These are phyloP conservation scores for Hippopotamus amphibius DNA, from an alignment of 2,113 vertebrate species.

Conservation along the genomic window DNA sequence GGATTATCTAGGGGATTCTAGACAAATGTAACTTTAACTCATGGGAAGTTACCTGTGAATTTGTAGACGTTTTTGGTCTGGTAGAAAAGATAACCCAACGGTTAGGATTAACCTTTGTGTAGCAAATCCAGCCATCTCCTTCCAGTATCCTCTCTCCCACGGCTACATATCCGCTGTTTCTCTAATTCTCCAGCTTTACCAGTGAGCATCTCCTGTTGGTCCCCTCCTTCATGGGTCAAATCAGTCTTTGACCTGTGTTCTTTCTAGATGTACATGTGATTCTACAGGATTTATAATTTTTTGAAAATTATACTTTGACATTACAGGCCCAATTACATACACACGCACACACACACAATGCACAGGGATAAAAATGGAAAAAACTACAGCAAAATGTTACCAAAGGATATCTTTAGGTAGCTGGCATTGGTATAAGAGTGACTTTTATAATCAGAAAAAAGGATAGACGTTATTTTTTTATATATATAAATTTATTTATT, in stretches of 20 bases:
- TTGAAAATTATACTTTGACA: neutral
- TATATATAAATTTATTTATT: no score
- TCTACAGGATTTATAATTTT: slow-evolving; percentile 14
- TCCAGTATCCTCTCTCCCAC: neutral
- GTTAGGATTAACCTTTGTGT: neutral
- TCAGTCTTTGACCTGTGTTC: neutral
- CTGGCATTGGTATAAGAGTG: neutral
- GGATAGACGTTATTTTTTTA: neutral
- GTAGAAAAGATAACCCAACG: neutral
- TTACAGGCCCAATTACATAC: neutral
- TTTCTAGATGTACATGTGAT: neutral
- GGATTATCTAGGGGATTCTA: neutral
- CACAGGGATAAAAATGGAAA: neutral
- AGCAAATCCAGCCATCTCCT: neutral
- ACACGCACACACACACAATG: neutral
- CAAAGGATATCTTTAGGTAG: neutral
- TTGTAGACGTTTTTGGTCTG: neutral
- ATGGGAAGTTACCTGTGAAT: neutral
- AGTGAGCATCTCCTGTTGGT: neutral
- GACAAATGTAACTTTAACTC: neutral
- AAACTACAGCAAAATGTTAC: neutral
- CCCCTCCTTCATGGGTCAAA: neutral
- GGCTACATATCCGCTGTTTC: rapidly evolving
- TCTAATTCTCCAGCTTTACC: neutral
- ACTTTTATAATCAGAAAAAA: slow-evolving; percentile 29